These are phyloP conservation scores for Motacilla tschutschensis DNA, from an alignment of 2,113 vertebrate genomes.

Conservation along the genomic window DNA sequence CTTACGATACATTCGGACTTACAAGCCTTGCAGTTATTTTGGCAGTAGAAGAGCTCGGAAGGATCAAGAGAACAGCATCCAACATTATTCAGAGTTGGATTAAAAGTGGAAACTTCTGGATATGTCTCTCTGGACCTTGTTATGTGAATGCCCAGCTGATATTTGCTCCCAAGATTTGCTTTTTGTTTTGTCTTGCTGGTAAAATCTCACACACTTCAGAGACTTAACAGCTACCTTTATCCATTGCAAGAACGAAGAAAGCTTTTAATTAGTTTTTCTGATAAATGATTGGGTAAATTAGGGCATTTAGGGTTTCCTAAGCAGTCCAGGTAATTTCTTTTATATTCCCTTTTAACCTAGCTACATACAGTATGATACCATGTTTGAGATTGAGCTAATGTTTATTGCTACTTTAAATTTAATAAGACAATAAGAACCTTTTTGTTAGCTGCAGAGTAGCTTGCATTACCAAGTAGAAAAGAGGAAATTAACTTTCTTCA, in stretches of 20 bases:
- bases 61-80: conserved; percentile 58
- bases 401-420: conserved; percentile 33
- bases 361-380: background rate
- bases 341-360: conserved; percentile 1
- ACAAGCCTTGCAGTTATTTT: conserved; percentile 77
- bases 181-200: conserved; percentile 48
- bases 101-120: conserved; percentile 69
- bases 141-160: conserved; percentile 71
- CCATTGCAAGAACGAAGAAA: background rate
- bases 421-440: background rate
- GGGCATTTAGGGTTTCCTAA: conserved; percentile 24
- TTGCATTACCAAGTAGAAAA: background rate
- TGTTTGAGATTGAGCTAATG: conserved; percentile 23
- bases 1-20: conserved; percentile 74
- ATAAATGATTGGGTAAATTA: conserved; percentile 51
- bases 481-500: background rate
- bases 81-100: conserved; percentile 65
- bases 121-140: conserved; percentile 76
- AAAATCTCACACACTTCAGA: conserved; percentile 39
- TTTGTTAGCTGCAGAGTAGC: background rate
- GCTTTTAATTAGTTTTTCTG: conserved; percentile 47
- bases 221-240: conserved; percentile 60
- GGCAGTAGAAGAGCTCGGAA: conserved; percentile 60
- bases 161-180: conserved; percentile 58
- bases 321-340: conserved; percentile 45